A percentile compares a stretch with the other conserved stretches of the same genome.
Conservation (phyloP, 2,113 vertebrate genomes). For the Stictonetta naevosa region DNA sequence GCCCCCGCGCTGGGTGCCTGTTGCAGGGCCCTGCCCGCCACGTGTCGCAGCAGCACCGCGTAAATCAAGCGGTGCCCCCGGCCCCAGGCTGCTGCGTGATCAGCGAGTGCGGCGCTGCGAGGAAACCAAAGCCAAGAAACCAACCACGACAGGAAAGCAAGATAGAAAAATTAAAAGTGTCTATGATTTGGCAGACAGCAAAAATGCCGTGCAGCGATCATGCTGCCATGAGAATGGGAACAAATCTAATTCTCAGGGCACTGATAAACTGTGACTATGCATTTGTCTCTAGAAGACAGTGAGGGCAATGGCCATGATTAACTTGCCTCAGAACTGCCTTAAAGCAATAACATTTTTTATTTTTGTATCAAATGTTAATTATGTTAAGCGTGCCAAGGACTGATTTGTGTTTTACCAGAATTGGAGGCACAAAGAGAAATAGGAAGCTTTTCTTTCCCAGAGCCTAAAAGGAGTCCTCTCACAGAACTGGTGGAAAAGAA, state of each 20-base stretch:
- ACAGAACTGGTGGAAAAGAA: not conserved
- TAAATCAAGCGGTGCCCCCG: slow-evolving; percentile 28
- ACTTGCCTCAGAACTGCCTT: slow-evolving; percentile 32
- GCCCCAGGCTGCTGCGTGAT: slow-evolving; percentile 25
- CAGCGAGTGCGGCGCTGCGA: not conserved
- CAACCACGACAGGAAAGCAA: not conserved
- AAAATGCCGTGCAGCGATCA: not conserved
- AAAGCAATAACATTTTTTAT: slow-evolving; percentile 1
- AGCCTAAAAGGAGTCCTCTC: not conserved
- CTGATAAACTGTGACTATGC: not conserved
- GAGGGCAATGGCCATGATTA: slow-evolving; percentile 9
- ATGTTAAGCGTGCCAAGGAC: not conserved
- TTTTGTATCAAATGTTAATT: not conserved
- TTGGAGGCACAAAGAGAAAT: not conserved
- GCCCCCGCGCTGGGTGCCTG: slow-evolving; percentile 36
- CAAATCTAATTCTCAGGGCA: slow-evolving; percentile 3
- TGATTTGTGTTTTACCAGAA: slow-evolving; percentile 7
- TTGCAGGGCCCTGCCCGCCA: slow-evolving; percentile 43
- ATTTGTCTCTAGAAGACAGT: slow-evolving; percentile 17
- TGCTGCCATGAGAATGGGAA: not conserved
- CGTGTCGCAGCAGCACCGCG: slow-evolving; percentile 47
- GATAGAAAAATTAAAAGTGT: not conserved
- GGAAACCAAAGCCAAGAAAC: not conserved
- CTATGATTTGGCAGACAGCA: not conserved
- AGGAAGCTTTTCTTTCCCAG: slow-evolving; percentile 2